Evolutionary conservation across 2,797 vertebrate species (phyloP), one percentile per base, ranked within the genome.

Genomic region (Hemibagrus guttatus): DNA sequence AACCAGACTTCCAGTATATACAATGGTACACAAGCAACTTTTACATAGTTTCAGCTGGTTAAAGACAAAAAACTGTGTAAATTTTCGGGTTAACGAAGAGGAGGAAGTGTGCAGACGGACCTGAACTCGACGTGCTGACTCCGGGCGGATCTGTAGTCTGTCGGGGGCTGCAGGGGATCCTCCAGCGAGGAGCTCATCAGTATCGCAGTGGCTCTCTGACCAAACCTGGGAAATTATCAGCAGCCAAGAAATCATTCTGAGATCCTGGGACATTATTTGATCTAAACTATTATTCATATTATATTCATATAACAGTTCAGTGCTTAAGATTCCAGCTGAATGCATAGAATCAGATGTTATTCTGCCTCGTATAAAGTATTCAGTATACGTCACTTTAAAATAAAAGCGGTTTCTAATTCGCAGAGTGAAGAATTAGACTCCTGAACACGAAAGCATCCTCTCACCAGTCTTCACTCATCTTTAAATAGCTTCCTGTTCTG

Each of bases 101-200:
- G 12, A 76, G 28, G 19, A 46, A 21, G 1, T 46, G 6, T 49
- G 21, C 58, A 26, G 21, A 91, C 94, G 86, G 74, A 96, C 96
- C 96, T 94, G 69, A 92, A 84, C 84, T 92, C 94, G 28, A 92
- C 91, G 59, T 86, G 90, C 88, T 92, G 93, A 91, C 93, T 91
- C 90, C 28, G 83, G 26, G 31, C 90, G 84, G 78, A 89, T 86
- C 63, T 88, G 85, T 46, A 91, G 49, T 52, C 93, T 86, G 85
- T 92, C 75, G 89, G 87, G 74, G 91, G 91, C 84, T 92, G 92
- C 66, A 89, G 56, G 78, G 93, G 94, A 74, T 93, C 86, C 76
- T 93, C 92, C 68, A 95, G 42, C 23, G 92, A 95, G 9, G 94
- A 94, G 21, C 94, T 95, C 95, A 95, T 93, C 85, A 95, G 88